Evolutionary conservation across 2,888 invertebrate genomes (phyloP), one percentile per base, ranked within the genome.

Genomic region (Reticulitermes lucifugus): DNA sequence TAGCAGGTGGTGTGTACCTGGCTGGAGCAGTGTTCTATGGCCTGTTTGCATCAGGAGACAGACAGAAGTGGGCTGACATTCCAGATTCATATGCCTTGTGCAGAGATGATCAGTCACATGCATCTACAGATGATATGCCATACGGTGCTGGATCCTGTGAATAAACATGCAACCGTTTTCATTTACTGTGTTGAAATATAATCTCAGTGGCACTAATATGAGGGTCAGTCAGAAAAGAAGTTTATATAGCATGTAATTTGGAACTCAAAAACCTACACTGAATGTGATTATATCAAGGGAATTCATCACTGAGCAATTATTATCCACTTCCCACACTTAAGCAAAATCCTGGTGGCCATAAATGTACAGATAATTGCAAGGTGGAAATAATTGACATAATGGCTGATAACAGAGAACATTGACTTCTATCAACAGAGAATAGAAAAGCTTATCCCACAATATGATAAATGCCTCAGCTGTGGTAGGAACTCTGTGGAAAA

Each of bases 1-100:
- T 98, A 88, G 95, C 97, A 0, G 95, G 96, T 88, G 93, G 93
- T 85, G 94, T 98, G 89, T 98, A 98, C 89, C 91, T 96, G 0
- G 88, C 95, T 22, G 98, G 98, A 0, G 96, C 96, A 55, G 90
- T 96, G 79, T 91, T 97, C 25, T 98, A 97, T 90, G 97, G 95
- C 84, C 88, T 94, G 1, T 95, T 96, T 89, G 95, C 95, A 9
- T 96, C 97, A 0, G 98, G 96, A 1, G 96, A 96, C 88, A 91
- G 94, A 7, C 98, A 98, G 89, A 93, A 94, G 1, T 98, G 98
- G 98, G 96, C 96, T 5, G 89, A 92, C 25, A 81, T 81, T n/a
- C 83, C 85, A 25, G 86, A 86, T 55, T 60, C 85, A 12, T 85
- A 86, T 60, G 83, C 86, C 9, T 83, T 87, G n/a, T 85, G 86